phyloP scores from a whole-genome alignment of 2,113 vertebrate species.

The Odocoileus hemionus region DNA sequence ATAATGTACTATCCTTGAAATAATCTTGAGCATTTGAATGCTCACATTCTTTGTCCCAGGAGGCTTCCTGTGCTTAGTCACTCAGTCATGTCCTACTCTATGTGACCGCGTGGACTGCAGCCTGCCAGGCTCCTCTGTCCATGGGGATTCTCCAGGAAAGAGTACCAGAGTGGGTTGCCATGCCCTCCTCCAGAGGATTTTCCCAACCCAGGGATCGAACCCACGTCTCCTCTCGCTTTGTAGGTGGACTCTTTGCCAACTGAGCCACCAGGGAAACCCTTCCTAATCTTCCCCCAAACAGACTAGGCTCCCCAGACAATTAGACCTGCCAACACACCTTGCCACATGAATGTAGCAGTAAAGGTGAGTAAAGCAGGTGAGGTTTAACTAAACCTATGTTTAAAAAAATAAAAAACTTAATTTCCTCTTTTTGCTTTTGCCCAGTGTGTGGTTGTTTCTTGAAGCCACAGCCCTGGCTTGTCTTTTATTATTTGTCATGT shows the following conservation, averaged over 20 bases:
- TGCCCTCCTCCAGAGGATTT: background rate
- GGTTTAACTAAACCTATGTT: background rate
- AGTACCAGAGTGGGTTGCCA: background rate
- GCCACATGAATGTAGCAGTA: background rate
- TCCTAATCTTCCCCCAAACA: background rate
- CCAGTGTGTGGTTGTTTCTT: background rate
- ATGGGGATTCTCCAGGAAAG: background rate
- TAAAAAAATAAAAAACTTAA: background rate
- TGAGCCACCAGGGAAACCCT: background rate
- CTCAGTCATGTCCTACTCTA: background rate
- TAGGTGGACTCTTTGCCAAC: background rate
- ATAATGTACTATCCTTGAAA: background rate
- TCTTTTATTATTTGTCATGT: background rate
- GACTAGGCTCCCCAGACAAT: background rate
- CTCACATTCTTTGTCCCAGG: background rate
- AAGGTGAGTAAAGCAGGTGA: background rate
- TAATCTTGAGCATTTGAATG: background rate
- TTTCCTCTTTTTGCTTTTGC: background rate
- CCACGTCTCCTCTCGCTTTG: fast-evolving
- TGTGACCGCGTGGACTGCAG: background rate
- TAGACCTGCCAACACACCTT: background rate
- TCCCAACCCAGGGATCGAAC: background rate
- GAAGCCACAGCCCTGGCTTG: background rate
- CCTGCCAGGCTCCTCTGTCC: background rate
- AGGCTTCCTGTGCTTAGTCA: background rate